phyloP scores from a whole-genome alignment of 2,797 vertebrate species.

The Macroramphosus scolopax region DNA sequence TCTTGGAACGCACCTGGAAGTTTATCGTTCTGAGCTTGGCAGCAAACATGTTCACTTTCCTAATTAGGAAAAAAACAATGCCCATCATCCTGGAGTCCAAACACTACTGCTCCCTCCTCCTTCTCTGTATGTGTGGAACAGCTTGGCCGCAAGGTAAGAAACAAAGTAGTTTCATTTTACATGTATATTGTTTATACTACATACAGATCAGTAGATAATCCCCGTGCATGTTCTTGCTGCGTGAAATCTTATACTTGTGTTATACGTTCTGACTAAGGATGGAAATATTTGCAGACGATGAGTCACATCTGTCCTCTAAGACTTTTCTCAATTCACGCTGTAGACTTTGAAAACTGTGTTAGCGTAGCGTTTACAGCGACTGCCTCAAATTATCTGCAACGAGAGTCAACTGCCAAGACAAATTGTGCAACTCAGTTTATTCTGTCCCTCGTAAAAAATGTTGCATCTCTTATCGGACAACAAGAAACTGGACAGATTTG shows the following conservation, averaged over 20 bases:
- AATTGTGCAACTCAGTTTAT: too few relatives aligned
- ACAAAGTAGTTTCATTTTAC: too few relatives aligned
- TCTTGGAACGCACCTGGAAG: constrained; percentile 9
- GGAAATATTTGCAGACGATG: constrained; percentile 31
- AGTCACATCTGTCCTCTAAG: constrained; percentile 37
- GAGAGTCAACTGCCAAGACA: too few relatives aligned
- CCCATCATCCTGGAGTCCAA: constrained; percentile 22
- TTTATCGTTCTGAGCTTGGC: constrained; percentile 25
- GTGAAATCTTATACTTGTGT: not conserved
- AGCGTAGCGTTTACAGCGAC: too few relatives aligned
- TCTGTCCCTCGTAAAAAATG: too few relatives aligned
- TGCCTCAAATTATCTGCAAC: too few relatives aligned
- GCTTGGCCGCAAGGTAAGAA: constrained; percentile 60
- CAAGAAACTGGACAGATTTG: not conserved
- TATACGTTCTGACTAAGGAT: constrained; percentile 40
- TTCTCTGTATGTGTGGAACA: constrained; percentile 37
- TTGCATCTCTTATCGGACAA: not conserved
- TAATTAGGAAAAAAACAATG: constrained; percentile 8
- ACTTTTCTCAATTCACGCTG: constrained; percentile 1
- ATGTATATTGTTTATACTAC: too few relatives aligned
- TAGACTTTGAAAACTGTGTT: too few relatives aligned
- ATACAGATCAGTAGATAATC: too few relatives aligned
- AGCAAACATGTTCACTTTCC: constrained; percentile 33
- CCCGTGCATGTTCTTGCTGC: not conserved
- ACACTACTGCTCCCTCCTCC: constrained; percentile 43